Conservation (phyloP, 2,113 vertebrate species). For the Ictidomys tridecemlineatus region DNA sequence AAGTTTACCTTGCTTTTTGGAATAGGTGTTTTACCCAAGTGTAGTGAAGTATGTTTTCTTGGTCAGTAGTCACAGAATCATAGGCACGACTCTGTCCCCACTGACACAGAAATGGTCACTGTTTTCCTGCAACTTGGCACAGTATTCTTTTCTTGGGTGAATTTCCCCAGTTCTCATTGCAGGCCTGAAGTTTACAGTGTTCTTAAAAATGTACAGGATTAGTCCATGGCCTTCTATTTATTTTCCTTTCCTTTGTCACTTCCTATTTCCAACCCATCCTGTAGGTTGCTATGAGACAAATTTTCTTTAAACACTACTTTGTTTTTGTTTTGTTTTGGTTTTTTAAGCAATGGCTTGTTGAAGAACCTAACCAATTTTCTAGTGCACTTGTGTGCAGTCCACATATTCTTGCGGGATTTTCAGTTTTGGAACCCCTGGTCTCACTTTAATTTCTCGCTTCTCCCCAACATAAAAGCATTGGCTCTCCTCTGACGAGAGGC, state of each 20-base stretch:
- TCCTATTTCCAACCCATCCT: constrained; percentile 50
- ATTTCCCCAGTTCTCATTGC: constrained; percentile 15
- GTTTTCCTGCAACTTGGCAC: background rate
- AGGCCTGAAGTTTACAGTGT: background rate
- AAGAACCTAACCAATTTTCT: background rate
- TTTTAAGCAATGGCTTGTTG: constrained; percentile 6
- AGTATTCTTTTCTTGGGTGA: background rate
- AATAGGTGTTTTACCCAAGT: background rate
- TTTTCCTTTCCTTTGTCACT: constrained; percentile 39
- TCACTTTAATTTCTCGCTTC: background rate
- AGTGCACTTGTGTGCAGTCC: background rate
- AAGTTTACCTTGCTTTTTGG: background rate
- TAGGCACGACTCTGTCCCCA: background rate
- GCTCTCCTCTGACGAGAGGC: fast-evolving
- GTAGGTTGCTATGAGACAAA: constrained; percentile 19
- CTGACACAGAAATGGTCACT: background rate
- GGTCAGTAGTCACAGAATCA: background rate
- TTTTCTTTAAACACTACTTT: constrained; percentile 42
- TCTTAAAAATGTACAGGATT: constrained; percentile 24
- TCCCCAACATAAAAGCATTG: background rate
- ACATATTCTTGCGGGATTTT: background rate
- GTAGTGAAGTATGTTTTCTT: constrained; percentile 16
- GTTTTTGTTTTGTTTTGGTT: background rate
- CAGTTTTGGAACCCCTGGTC: background rate
- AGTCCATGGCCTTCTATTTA: constrained; percentile 27